A percentile compares a stretch with the other conserved stretches of the same genome.
These are phyloP conservation scores for Erpobdella octoculata DNA, from an alignment of 2,888 invertebrate species.

Conservation along the genomic window DNA sequence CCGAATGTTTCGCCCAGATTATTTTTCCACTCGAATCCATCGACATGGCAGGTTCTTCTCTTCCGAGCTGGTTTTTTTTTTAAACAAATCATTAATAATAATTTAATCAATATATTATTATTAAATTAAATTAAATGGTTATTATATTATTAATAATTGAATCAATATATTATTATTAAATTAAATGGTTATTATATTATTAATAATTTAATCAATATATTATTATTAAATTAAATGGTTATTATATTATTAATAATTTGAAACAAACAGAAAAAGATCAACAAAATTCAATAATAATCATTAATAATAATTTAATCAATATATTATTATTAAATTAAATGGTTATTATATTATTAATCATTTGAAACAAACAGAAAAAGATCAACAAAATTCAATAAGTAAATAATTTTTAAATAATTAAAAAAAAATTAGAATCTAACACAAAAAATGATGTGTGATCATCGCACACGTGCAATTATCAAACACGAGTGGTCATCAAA, in stretches of 20 bases:
- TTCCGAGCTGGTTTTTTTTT: slow-evolving; percentile 65
- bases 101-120: background rate
- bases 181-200: background rate
- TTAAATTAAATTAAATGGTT: background rate
- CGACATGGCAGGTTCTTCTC: slow-evolving; percentile 96
- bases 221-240: background rate
- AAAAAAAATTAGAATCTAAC: too few species aligned
- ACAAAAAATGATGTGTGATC: too few species aligned
- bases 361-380: too few species aligned
- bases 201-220: background rate
- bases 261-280: too few species aligned
- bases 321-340: background rate
- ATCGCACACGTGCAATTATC: too few species aligned
- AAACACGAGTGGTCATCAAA: background rate
- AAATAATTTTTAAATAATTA: too few species aligned
- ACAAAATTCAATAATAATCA: too few species aligned
- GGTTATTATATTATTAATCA: too few species aligned
- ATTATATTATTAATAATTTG: too few species aligned
- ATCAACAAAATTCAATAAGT: too few species aligned
- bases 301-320: background rate
- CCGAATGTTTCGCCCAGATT: slow-evolving; percentile 96
- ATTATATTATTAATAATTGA: background rate
- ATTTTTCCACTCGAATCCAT: slow-evolving; percentile 98
- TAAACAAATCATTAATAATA: too few species aligned
- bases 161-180: background rate